Evolutionary conservation across 1,140 invertebrate genomes (phyloP), one percentile per base, ranked within the genome.

Genomic region (Atta colombica): DNA sequence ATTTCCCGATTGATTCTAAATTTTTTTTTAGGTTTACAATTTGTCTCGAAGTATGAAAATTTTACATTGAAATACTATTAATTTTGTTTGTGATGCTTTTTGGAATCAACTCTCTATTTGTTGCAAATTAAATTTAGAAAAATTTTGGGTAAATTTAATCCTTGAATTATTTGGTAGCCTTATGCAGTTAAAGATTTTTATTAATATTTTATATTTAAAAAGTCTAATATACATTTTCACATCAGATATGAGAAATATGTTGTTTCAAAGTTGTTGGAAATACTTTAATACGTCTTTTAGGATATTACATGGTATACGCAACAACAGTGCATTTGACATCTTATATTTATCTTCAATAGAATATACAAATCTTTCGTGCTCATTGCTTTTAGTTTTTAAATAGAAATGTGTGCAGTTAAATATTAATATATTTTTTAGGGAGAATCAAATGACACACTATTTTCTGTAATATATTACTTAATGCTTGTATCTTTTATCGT

Each of bases 181-280:
- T 35, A 21, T 10, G 65, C n/a, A 2, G 21, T 77, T 25, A 14
- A 61, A 77, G 2, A 45, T 49, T 31, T 45, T 49, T 77, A 45
- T 10, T 3, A 77, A 63, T 49, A 21, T 61, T 6, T 58, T 4
- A 61, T 39, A 7, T 77, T 78, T 3, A 7, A 49, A 16, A 49
- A 49, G 4, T 25, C n/a, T 61, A 74, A 65, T 1, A 10, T 14
- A 74, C 80, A 84, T 35, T 35, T 35, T 35, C 6, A 31, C 31
- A 35, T 35, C 31, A 75, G 18, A 51, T 10, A 14, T 91, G 90
- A 63, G 89, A 91, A 85, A 88, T 93, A 58, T 92, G 91, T 78
- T 85, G 93, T 66, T 88, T 94, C 0, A 91, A 94, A 89, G 86
- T 93, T 66, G 69, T 92, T 16, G 91, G 92, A 12, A 93, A 90